Base-by-base conservation (phyloP, 2,888 invertebrate genomes). In the Caenorhabditis japonica region DNA sequence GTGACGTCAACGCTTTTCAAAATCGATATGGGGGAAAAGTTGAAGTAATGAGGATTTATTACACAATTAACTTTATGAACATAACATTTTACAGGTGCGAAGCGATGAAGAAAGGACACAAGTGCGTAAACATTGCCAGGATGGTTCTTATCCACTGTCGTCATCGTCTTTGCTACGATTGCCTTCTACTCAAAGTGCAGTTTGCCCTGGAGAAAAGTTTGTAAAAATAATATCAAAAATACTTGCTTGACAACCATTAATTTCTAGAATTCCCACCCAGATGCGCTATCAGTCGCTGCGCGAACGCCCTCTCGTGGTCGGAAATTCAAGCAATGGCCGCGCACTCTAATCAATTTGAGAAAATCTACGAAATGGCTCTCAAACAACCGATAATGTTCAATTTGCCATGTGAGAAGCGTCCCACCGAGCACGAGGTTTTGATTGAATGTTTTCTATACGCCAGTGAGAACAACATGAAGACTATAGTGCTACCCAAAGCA, bases 151-250 rank as follows among this genome's bases (percentile, higher is more conserved):
- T 52, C 3, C 76, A 77, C 56, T 81, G 81, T 52, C 77, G 80
- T 38, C 81, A 81, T 58, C 60, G 71, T n/a, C 59, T 79, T 21
- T 81, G 81, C 49, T 76, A 74, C 46, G 81, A 81, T 61, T 81
- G 81, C 41, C 44, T 81, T 12, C 44, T 62, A n/a, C 39, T 60
- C 10, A 59, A 64, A 25, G 59, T 80, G n/a, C 53, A 72, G 44
- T 41, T 60, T 17, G 66, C 77, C 25, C 39, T 64, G 5, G 66
- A 73, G 39, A 44, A 66, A 5, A 66, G 72, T 72, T 5, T n/a
- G n/a, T n/a, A n/a, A n/a, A n/a, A 38, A 59, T 53, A 30, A 17
- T 10, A 15, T 2, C 0, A 4, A 23, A 3, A 7, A 23, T 17
- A n/a, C 13, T 10, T 27, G 7, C 13, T 25, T 27, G 30, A n/a